Percentiles rank a stretch among this genome's conserved stretches.
Conservation (phyloP, 2,797 vertebrate genomes). For the Rhincodon typus region DNA sequence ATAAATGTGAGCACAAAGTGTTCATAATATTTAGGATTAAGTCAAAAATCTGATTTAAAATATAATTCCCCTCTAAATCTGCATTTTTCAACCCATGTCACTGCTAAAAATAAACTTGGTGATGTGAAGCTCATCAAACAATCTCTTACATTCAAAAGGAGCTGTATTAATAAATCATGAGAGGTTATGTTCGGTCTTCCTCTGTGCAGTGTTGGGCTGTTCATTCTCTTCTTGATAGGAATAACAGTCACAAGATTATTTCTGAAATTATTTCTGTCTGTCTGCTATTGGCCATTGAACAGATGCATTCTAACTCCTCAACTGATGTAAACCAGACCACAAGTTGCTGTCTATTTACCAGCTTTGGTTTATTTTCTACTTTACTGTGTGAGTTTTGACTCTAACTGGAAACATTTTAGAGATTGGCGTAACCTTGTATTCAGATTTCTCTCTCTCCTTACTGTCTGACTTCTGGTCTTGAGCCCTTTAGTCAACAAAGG, state of each 20-base stretch:
- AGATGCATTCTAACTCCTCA: not conserved
- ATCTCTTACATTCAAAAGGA: not conserved
- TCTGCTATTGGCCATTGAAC: not conserved
- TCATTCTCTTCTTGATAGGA: not conserved
- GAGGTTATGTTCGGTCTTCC: not conserved
- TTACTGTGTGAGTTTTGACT: not conserved
- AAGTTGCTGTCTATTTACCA: not conserved
- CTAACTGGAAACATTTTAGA: not conserved
- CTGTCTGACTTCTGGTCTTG: not conserved
- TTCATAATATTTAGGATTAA: not conserved
- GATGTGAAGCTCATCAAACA: not conserved
- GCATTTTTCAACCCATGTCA: not conserved
- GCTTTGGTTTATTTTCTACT: not conserved
- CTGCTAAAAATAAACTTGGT: not conserved
- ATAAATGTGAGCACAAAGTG: not conserved
- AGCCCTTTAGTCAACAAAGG: not conserved
- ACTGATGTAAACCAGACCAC: not conserved
- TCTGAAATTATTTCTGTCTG: not conserved
- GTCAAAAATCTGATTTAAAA: not conserved
- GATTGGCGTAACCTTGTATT: not conserved
- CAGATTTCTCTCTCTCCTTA: not conserved
- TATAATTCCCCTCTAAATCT: conserved; percentile 10
- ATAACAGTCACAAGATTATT: not conserved
- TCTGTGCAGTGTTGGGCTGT: not conserved
- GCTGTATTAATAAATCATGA: not conserved